Evolutionary conservation across 1,140 invertebrate species (phyloP).

Genomic region (Pseudomyrmex gracilis): DNA sequence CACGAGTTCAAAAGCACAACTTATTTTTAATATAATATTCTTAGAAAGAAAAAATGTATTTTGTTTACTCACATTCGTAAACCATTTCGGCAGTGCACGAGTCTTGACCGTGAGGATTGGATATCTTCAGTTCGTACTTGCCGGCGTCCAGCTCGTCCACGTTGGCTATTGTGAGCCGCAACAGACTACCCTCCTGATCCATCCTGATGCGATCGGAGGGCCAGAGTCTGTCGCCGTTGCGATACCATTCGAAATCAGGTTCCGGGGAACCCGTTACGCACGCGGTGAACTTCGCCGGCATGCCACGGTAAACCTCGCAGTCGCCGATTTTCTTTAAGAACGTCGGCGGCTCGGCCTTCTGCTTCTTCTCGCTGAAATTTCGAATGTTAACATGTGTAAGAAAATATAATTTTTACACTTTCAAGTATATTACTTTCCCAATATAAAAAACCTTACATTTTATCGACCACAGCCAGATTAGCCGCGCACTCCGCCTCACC

Average conservation of each 20-base stretch:
- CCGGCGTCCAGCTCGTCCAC: slow-evolving; percentile 93
- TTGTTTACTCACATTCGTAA: slow-evolving; percentile 90
- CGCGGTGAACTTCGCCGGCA: slow-evolving; percentile 96
- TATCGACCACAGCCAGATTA: slow-evolving; percentile 91
- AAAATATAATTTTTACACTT: neutral
- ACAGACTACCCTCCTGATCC: slow-evolving; percentile 92
- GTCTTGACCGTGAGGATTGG: slow-evolving; percentile 93
- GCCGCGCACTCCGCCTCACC: slow-evolving; percentile 92
- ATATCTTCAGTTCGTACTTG: slow-evolving; percentile 92
- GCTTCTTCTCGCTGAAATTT: slow-evolving; percentile 84
- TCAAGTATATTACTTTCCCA: neutral
- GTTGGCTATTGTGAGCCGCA: slow-evolving; percentile 91
- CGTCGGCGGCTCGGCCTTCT: slow-evolving; percentile 92
- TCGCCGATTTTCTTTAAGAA: slow-evolving; percentile 96
- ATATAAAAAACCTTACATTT: slow-evolving; percentile 88
- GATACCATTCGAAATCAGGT: slow-evolving; percentile 94
- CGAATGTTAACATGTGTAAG: neutral
- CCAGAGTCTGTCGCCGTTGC: slow-evolving; percentile 92
- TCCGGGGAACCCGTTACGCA: slow-evolving; percentile 94
- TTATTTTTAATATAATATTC: neutral
- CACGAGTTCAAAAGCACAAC: neutral
- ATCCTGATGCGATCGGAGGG: slow-evolving; percentile 93
- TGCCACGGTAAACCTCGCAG: slow-evolving; percentile 94
- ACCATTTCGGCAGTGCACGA: slow-evolving; percentile 92
- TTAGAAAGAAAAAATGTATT: no score